Conservation (phyloP, 2,888 invertebrate genomes). For the Nomada fabriciana region DNA sequence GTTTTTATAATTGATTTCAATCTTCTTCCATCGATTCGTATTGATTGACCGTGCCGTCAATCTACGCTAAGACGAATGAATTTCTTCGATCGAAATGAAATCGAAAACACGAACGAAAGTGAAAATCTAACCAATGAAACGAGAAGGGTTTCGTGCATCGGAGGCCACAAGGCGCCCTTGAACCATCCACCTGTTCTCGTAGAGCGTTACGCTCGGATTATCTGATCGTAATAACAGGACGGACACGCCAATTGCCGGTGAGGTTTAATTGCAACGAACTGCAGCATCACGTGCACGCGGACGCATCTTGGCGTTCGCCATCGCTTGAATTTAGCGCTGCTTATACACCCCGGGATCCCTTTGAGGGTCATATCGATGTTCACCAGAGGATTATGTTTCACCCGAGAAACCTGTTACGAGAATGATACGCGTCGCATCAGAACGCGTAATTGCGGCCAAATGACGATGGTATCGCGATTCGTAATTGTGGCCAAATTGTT, state of each 20-base stretch:
- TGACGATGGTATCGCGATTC: constrained; percentile 11
- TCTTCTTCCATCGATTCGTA: neutral
- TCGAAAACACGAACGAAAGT: constrained; percentile 32
- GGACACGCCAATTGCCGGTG: constrained; percentile 63
- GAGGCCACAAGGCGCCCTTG: constrained; percentile 63
- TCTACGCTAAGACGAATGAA: too few species aligned
- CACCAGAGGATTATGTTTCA: constrained; percentile 18
- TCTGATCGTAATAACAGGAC: constrained; percentile 72
- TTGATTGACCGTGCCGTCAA: neutral
- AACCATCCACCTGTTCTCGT: constrained; percentile 70
- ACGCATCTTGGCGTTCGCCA: constrained; percentile 17
- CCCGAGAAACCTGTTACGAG: constrained; percentile 21
- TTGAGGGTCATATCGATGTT: constrained; percentile 20
- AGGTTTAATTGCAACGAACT: constrained; percentile 69
- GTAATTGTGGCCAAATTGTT: constrained; percentile 16
- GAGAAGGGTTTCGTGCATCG: constrained; percentile 39
- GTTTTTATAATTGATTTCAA: too few species aligned
- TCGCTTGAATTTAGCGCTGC: constrained; percentile 52
- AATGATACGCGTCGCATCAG: constrained; percentile 16
- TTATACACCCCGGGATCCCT: constrained; percentile 15
- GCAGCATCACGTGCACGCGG: constrained; percentile 45
- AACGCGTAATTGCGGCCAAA: constrained; percentile 21
- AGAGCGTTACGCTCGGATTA: constrained; percentile 68
- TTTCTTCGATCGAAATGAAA: too few species aligned
- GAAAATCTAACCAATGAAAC: constrained; percentile 44